Percentiles rank a stretch among this genome's conserved stretches.
phyloP scores from a whole-genome alignment of 1,140 invertebrate genomes.

The Schlechtendalia chinensis region DNA sequence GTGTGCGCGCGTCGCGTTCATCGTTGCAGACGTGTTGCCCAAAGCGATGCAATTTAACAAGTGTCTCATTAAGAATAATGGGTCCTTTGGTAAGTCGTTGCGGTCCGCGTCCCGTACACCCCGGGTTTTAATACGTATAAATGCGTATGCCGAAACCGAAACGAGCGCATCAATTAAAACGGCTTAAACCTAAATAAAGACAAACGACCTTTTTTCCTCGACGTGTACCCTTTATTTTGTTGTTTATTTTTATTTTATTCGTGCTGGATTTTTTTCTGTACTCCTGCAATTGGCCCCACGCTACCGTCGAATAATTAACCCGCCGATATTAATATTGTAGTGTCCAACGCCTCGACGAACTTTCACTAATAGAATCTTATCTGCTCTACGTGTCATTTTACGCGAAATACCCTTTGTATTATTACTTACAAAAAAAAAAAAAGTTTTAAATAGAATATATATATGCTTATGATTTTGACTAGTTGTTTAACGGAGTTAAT shows the following conservation, averaged over 20 bases:
- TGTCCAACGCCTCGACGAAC: background rate
- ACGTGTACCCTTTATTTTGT: background rate
- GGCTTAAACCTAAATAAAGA: slow-evolving; percentile 47
- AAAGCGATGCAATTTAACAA: slow-evolving; percentile 49
- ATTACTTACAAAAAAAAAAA: too few species aligned
- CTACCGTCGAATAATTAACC: slow-evolving; percentile 11
- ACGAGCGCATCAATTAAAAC: slow-evolving; percentile 49
- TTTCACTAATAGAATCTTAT: background rate
- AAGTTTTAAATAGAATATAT: too few species aligned
- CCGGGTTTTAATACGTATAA: slow-evolving; percentile 44
- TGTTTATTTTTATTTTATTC: slow-evolving; percentile 13
- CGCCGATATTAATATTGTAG: slow-evolving; percentile 4
- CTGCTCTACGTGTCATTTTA: background rate
- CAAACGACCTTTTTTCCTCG: slow-evolving; percentile 44
- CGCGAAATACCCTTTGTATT: too few species aligned
- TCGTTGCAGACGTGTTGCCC: slow-evolving; percentile 39
- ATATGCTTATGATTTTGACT: too few species aligned
- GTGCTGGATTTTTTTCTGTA: background rate
- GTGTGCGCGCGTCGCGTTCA: slow-evolving; percentile 18
- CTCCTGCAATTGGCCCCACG: background rate
- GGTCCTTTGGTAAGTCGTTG: slow-evolving; percentile 49
- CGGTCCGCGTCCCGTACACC: slow-evolving; percentile 26
- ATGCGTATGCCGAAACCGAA: slow-evolving; percentile 49
- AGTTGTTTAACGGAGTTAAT: too few species aligned
- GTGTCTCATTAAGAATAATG: slow-evolving; percentile 50